phyloP scores from a whole-genome alignment of 2,888 invertebrate species.

The Pammene fasciana region DNA sequence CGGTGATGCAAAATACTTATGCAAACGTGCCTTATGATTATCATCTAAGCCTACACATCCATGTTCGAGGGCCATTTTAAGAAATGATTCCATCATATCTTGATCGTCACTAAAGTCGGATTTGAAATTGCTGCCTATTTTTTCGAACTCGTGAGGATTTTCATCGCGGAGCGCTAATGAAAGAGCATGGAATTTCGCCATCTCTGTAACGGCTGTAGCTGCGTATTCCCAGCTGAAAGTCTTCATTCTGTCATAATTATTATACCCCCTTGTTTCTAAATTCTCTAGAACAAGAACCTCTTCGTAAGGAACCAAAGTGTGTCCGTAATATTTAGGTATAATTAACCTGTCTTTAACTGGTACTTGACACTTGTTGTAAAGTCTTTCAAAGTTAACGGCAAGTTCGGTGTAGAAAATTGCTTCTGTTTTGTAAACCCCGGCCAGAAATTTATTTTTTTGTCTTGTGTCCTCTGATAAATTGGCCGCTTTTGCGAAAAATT shows the following conservation, averaged over 20 bases:
- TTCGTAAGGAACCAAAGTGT: slow-evolving; percentile 1
- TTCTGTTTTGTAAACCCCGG: slow-evolving; percentile 15
- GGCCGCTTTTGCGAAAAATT: slow-evolving; percentile 39
- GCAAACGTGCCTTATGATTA: slow-evolving; percentile 15
- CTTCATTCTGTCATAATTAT: slow-evolving; percentile 38
- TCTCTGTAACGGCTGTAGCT: slow-evolving; percentile 23
- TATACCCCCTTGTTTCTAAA: slow-evolving; percentile 36
- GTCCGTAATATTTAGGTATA: slow-evolving; percentile 37
- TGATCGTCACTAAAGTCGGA: background rate
- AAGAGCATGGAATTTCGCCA: slow-evolving; percentile 44
- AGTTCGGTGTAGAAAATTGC: slow-evolving; percentile 30
- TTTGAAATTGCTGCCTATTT: background rate
- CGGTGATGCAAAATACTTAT: slow-evolving; percentile 3
- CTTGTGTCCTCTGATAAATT: slow-evolving; percentile 11
- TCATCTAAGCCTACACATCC: slow-evolving; percentile 4
- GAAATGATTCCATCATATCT: background rate
- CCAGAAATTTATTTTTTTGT: background rate
- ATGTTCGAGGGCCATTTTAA: background rate
- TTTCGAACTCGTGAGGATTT: slow-evolving; percentile 33
- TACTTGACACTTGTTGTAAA: slow-evolving; percentile 43
- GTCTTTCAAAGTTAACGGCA: slow-evolving; percentile 16
- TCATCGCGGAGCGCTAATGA: slow-evolving; percentile 35
- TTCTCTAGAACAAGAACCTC: slow-evolving; percentile 43
- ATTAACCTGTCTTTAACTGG: slow-evolving; percentile 36
- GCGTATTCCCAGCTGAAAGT: slow-evolving; percentile 41